Evolutionary conservation across 1,140 invertebrate genomes (phyloP), one percentile per base, ranked within the genome.

Genomic region (Trypoxylus dichotomus): DNA sequence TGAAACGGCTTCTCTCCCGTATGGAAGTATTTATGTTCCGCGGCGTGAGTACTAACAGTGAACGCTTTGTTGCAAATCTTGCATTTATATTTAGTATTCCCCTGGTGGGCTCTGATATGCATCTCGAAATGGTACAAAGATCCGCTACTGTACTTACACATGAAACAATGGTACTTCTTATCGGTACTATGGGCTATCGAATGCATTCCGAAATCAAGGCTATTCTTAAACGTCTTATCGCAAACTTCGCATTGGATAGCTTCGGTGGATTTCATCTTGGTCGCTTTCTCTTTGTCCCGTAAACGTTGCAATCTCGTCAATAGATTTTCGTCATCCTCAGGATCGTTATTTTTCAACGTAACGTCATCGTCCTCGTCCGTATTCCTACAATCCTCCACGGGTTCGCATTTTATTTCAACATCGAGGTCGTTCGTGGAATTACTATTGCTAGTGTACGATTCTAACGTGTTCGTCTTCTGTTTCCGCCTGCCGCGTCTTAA

Each of bases 1-100:
- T 88, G 84, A 80, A 89, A 93, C 0, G 91, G 91, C 77, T 90
- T 90, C 75, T 90, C 87, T 0, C 90, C 89, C 0, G 88, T 90
- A 76, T 93, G 91, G n/a, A 82, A 85, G 75, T 85, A 81, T 74
- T 85, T 84, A 72, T 86, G 85, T 60, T 86, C 84, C n/a, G 82
- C 74, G 1, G 86, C 88, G 83, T 87, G 88, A 0, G 88, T 88
- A 72, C 84, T 86, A 5, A 87, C 86, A 63, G 87, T 85, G 77
- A 89, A 89, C 21, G 87, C 85, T 78, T 88, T 89, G 5, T 85
- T 83, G 76, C 89, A 89, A 19, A 85, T 85, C 19, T 88, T 85
- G 76, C 89, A 89, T 80, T 86, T 88, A 77, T 87, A 89, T 83
- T 88, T 85, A 11, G 85, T 88, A 43, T 79, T 85, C 83, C 87